Base-by-base conservation (phyloP, 2,888 invertebrate species). In the Drosophila anceps region DNA sequence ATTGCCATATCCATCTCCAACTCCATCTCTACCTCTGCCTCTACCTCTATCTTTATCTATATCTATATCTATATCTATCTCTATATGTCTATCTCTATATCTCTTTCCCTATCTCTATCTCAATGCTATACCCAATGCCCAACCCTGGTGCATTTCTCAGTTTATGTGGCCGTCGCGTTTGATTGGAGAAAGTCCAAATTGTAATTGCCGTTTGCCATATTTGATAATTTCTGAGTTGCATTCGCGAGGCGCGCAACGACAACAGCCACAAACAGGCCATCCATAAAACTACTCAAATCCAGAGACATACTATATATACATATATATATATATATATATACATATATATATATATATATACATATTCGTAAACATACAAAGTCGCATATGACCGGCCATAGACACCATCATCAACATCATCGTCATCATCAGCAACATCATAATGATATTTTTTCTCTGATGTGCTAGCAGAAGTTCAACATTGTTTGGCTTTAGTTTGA, bases 111-210 rank as follows among this genome's bases (percentile, higher is more conserved):
- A 0, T n/a, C 8, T 43, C 43, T 43, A 1, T 43, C 12, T 24
- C 3, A 3, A 43, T 43, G 20, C 20, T 20, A 20, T 20, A 20
- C 1, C 2, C 13, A 46, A 35, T 51, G 13, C 8, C 51, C 63
- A 60, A 48, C 78, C 78, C 62, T 77, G 77, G 72, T 29, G 66
- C 46, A 75, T 72, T 77, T 46, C 54, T 15, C 53, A 20, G 27
- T 51, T 39, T 54, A 27, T 65, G 43, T 35, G 31, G 31, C 10
- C 55, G 60, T 68, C 59, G 55, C 33, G 50, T 61, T 64, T 76
- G 75, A 70, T 77, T 79, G 76, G 84, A 69, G 83, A 82, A 88
- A 83, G 82, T 87, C 69, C 69, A 43, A 75, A 78, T 70, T 62
- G 78, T 69, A 77, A 78, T 69, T 81, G 74, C 70, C 67, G 48